Base-by-base conservation (phyloP, 2,797 vertebrate genomes). In the Lepilemur septentrionalis region DNA sequence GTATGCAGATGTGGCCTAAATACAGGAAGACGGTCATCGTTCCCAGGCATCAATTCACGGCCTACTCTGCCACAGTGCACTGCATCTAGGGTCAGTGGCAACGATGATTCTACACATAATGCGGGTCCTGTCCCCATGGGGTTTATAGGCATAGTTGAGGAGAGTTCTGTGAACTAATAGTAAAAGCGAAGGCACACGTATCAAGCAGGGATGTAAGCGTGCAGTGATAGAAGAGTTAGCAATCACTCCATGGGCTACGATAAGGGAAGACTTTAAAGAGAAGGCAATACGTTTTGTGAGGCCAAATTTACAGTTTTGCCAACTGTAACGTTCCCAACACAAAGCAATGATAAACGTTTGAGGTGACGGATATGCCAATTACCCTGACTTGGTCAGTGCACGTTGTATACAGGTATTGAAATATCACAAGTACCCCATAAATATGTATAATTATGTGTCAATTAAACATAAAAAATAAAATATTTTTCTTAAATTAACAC, bases 271-370 rank as follows among this genome's bases (percentile, higher is more conserved):
- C 9, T 72, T 76, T 43, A 73, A 79, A 59, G 23, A 70, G 41
- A 81, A 52, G 4, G 5, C 13, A 30, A 3, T 38, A 35, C 70
- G 17, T 52, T 48, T 79, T 15, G 8, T 10, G 3, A 82, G 35
- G 41, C 63, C 73, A 83, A 93, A 72, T 73, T 35, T 78, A 78
- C 35, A 82, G n/a, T 35, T 35, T 35, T 65, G 63, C 63, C 63
- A n/a, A n/a, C 63, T 18, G 32, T 32, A 17, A n/a, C n/a, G 30
- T n/a, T n/a, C 63, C 63, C 32, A 65, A 65, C 30, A 65, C 63
- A n/a, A 18, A 65, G 63, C 14, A 63, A 63, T 63, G 61, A 32
- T 63, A 18, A 65, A 65, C 13, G 2, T 32, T 63, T 65, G 63
- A n/a, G 32, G 15, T 65, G 15, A n/a, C 7, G 9, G 65, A 69